These are phyloP conservation scores for Pteromalus puparum DNA, from an alignment of 1,140 invertebrate genomes.

Conservation along the genomic window DNA sequence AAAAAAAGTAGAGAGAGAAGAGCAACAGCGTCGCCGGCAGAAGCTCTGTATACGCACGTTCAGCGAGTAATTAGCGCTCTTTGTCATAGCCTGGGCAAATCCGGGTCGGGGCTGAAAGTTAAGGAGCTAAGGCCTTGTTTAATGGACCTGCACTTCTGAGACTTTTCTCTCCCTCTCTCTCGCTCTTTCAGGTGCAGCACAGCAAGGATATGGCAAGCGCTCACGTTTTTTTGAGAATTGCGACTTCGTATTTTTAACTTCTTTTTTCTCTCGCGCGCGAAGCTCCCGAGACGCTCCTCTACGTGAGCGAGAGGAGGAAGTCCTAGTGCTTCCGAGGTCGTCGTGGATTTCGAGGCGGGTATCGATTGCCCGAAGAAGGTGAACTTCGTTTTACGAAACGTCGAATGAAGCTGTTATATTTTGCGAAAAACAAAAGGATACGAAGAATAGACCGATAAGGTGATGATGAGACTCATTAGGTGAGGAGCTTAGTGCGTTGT, in stretches of 20 bases:
- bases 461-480: too few species aligned
- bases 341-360: not conserved
- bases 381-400: not conserved
- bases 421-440: not conserved
- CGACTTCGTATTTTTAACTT: not conserved
- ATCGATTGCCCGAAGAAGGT: too few species aligned
- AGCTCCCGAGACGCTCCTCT: too few species aligned
- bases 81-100: not conserved
- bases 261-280: not conserved
- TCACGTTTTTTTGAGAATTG: not conserved
- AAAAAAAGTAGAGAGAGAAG: not conserved
- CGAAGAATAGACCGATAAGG: too few species aligned
- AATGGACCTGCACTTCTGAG: conserved; percentile 18
- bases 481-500: too few species aligned
- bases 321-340: not conserved
- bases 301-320: not conserved
- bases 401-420: not conserved
- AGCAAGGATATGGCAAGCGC: not conserved
- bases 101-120: conserved; percentile 32
- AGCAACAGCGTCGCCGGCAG: not conserved
- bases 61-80: conserved; percentile 38
- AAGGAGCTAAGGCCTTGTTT: conserved; percentile 35
- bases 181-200: not conserved
- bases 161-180: not conserved
- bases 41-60: conserved; percentile 26